These are phyloP conservation scores for Crotalus tigris DNA, from an alignment of 2,113 vertebrate species.

Conservation along the genomic window DNA sequence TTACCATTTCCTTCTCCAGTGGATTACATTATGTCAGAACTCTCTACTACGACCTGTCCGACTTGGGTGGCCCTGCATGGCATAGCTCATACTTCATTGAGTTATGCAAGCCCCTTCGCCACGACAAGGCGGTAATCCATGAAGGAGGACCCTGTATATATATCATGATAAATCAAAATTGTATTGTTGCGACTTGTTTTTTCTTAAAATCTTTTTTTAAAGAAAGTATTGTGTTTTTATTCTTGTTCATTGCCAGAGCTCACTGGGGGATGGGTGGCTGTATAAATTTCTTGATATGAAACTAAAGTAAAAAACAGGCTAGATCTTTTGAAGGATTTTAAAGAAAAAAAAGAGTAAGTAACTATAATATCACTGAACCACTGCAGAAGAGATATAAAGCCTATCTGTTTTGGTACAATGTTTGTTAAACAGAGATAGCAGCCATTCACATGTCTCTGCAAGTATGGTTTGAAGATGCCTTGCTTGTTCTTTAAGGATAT, in stretches of 20 bases:
- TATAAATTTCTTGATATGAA: neutral
- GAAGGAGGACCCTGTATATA: neutral
- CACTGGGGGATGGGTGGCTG: neutral
- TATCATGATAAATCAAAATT: neutral
- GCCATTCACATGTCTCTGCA: neutral
- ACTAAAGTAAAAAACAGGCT: neutral
- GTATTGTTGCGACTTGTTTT: neutral
- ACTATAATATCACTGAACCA: neutral
- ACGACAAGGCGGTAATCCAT: too few relatives aligned
- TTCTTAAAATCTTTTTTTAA: neutral
- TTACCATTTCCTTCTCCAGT: too few relatives aligned
- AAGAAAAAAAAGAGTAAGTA: neutral
- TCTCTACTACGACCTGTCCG: too few relatives aligned
- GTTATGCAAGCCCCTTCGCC: too few relatives aligned
- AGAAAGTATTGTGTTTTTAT: neutral
- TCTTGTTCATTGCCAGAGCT: neutral
- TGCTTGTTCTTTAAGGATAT: neutral
- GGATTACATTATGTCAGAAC: too few relatives aligned
- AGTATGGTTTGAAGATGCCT: neutral
- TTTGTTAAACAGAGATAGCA: neutral
- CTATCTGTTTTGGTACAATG: neutral
- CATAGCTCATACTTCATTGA: too few relatives aligned
- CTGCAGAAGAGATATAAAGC: neutral
- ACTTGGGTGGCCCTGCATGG: too few relatives aligned
- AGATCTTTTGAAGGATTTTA: neutral